Evolutionary conservation across 2,888 invertebrate genomes (phyloP).

Genomic region (Sesia apiformis): DNA sequence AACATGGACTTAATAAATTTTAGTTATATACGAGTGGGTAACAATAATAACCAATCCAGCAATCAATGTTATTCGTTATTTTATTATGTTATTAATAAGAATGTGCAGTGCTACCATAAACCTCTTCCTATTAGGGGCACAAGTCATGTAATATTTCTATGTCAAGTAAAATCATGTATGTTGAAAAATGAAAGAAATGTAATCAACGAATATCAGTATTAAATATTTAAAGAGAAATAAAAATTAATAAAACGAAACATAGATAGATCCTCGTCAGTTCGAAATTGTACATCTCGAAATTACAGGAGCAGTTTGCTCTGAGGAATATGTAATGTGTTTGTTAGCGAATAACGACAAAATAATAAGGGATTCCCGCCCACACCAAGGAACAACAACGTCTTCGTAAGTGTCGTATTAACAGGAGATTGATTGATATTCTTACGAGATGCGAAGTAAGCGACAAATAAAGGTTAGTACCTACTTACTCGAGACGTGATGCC

Average conservation of each 20-base stretch:
- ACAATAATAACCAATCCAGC: no score
- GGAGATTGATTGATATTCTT: slow-evolving; percentile 32
- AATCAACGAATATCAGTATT: not conserved
- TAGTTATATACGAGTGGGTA: no score
- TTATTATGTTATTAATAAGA: no score
- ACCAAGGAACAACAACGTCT: slow-evolving; percentile 17
- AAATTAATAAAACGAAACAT: not conserved
- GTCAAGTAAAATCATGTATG: not conserved
- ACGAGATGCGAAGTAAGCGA: slow-evolving; percentile 7
- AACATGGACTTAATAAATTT: no score
- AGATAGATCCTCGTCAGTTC: no score
- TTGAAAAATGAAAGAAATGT: not conserved
- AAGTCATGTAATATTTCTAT: no score
- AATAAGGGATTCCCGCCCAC: slow-evolving; percentile 14
- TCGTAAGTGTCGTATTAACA: slow-evolving; percentile 22
- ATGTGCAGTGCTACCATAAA: no score
- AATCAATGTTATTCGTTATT: no score
- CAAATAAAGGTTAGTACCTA: no score
- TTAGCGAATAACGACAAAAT: slow-evolving; percentile 18
- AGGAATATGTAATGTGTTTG: slow-evolving; percentile 18
- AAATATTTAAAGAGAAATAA: not conserved
- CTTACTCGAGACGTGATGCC: no score
- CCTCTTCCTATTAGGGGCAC: no score
- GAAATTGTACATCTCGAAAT: no score
- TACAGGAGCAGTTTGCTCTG: slow-evolving; percentile 3